phyloP scores from a whole-genome alignment of 2,797 vertebrate species.

The Hydrocynus forskahlii region DNA sequence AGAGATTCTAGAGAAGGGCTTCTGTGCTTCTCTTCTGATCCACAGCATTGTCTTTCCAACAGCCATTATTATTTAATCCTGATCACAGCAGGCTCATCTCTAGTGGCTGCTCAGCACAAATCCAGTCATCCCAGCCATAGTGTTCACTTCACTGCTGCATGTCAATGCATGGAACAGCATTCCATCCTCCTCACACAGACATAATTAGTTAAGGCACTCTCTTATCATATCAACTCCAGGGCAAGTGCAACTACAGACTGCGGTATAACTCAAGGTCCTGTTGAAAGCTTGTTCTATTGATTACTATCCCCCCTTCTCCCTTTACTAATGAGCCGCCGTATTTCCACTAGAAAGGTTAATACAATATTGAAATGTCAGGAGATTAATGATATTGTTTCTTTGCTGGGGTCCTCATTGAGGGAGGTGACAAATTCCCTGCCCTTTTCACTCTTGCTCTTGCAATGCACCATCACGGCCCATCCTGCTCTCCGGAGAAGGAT shows the following conservation, averaged over 20 bases:
- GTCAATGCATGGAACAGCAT: constrained; percentile 43
- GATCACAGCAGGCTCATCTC: background rate
- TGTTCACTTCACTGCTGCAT: constrained; percentile 7
- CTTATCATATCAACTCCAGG: constrained; percentile 63
- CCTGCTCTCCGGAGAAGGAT: background rate
- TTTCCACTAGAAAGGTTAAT: constrained; percentile 85
- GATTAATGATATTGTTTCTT: constrained; percentile 83
- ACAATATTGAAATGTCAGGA: constrained; percentile 87
- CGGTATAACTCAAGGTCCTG: constrained; percentile 70
- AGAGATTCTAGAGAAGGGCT: too few species aligned
- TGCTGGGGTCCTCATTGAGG: constrained; percentile 67
- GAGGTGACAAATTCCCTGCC: constrained; percentile 84
- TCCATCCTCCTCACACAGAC: constrained; percentile 44
- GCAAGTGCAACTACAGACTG: constrained; percentile 70
- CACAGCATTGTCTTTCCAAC: background rate
- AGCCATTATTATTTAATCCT: background rate
- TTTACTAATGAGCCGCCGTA: constrained; percentile 77
- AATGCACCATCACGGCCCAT: background rate
- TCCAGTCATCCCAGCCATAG: constrained; percentile 33
- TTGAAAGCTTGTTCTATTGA: constrained; percentile 79
- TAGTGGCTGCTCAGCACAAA: constrained; percentile 55
- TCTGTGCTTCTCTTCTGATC: background rate
- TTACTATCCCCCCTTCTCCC: constrained; percentile 72
- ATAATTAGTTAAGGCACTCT: constrained; percentile 64
- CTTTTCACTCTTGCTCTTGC: constrained; percentile 73